A percentile compares a stretch with the other conserved stretches of the same genome.
Conservation (phyloP, 2,113 vertebrate species). For the Neopipo cinnamomea region DNA sequence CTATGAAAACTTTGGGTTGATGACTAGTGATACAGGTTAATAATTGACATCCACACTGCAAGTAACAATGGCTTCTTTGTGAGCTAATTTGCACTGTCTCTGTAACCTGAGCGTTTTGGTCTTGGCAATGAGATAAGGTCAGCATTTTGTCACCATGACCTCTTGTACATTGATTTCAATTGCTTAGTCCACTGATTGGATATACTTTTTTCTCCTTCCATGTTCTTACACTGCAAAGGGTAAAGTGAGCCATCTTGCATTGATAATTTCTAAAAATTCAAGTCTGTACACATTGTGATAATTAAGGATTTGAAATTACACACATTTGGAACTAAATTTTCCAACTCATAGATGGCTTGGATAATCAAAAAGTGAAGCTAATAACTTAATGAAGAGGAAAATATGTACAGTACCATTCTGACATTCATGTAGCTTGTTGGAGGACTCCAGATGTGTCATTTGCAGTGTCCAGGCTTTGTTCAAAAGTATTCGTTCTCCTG, state of each 20-base stretch:
- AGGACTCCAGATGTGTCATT: background rate
- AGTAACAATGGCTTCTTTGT: background rate
- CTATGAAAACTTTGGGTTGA: background rate
- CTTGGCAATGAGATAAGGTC: background rate
- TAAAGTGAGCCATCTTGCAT: background rate
- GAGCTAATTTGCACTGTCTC: background rate
- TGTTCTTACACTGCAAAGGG: background rate
- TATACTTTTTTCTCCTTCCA: background rate
- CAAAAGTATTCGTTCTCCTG: background rate
- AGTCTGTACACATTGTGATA: conserved; percentile 23
- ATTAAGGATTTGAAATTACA: conserved; percentile 1
- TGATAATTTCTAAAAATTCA: conserved; percentile 16
- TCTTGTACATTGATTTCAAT: background rate
- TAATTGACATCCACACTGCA: background rate
- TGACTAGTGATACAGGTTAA: background rate
- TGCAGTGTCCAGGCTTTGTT: background rate
- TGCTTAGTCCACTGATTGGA: background rate
- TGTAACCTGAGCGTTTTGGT: background rate
- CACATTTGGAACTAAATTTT: conserved; percentile 27
- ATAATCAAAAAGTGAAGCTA: conserved; percentile 10
- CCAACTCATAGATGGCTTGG: conserved; percentile 11
- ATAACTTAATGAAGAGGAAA: conserved; percentile 5
- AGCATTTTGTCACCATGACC: background rate
- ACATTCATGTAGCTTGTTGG: background rate
- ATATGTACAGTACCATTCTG: background rate